phyloP scores from a whole-genome alignment of 2,113 vertebrate species.

The Martes martes region DNA sequence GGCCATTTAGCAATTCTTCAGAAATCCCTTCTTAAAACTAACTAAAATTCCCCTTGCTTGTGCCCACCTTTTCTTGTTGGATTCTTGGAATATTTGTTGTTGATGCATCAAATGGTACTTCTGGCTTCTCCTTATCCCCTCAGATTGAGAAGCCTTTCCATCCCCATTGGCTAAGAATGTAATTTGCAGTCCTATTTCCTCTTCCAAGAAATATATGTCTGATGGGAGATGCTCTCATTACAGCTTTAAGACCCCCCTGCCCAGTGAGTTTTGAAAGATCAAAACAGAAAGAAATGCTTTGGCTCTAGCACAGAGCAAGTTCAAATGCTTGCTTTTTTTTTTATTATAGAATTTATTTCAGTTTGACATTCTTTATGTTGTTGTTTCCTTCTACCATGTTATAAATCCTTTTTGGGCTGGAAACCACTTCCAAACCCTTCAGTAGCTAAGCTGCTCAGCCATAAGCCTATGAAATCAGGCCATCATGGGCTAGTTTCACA shows the following conservation, averaged over 20 bases:
- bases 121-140: background rate
- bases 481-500: background rate
- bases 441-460: background rate
- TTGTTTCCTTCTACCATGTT: conserved; percentile 39
- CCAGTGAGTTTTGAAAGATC: background rate
- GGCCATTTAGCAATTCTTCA: background rate
- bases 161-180: background rate
- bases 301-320: background rate
- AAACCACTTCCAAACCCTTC: conserved; percentile 36
- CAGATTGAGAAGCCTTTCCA: background rate
- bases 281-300: conserved; percentile 39
- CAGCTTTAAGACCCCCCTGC: background rate
- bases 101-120: background rate
- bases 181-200: background rate
- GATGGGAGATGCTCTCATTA: background rate
- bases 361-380: conserved; percentile 61
- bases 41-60: background rate
- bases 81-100: background rate
- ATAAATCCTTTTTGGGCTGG: conserved; percentile 60
- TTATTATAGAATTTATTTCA: conserved; percentile 58
- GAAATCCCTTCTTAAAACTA: background rate
- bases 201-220: background rate
- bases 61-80: background rate
- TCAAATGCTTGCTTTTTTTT: conserved; percentile 16
- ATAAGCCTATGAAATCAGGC: conserved; percentile 33